Percentiles rank a stretch among this genome's conserved stretches.
Evolutionary conservation across 2,797 vertebrate genomes (phyloP).

Genomic region (Hozukius guyotensis): DNA sequence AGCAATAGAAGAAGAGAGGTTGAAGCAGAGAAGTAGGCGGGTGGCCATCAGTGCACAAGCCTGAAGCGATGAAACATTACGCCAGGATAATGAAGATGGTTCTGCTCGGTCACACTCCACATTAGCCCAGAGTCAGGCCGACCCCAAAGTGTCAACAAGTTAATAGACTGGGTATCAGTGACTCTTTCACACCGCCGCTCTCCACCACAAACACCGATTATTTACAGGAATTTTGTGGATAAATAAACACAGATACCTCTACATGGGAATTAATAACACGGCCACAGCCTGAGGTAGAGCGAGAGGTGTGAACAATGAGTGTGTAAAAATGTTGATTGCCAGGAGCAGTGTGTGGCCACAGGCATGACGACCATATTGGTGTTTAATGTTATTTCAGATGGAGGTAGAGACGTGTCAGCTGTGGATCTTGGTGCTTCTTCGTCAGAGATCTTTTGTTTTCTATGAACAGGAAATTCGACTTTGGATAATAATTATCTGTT

Average conservation of each 20-base stretch:
- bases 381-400: slow-evolving; percentile 21
- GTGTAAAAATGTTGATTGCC: slow-evolving; percentile 29
- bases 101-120: slow-evolving; percentile 84
- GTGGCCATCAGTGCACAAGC: slow-evolving; percentile 71
- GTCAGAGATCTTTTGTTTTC: neutral
- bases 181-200: slow-evolving; percentile 72
- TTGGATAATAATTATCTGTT: neutral
- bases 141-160: slow-evolving; percentile 86
- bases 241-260: slow-evolving; percentile 64
- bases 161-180: slow-evolving; percentile 81
- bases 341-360: slow-evolving; percentile 4
- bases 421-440: neutral
- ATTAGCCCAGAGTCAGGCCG: slow-evolving; percentile 81
- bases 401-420: slow-evolving; percentile 5
- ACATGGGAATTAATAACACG: slow-evolving; percentile 52
- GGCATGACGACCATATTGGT: neutral
- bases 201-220: slow-evolving; percentile 68
- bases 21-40: slow-evolving; percentile 54
- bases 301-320: slow-evolving; percentile 14
- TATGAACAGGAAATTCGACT: neutral
- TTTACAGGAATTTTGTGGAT: slow-evolving; percentile 69
- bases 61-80: slow-evolving; percentile 80
- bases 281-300: slow-evolving; percentile 27
- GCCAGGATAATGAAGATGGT: slow-evolving; percentile 83
- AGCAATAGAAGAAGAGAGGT: slow-evolving; percentile 50